These are phyloP conservation scores for Ophonus ardosiacus DNA, from an alignment of 2,888 invertebrate species.

Conservation along the genomic window DNA sequence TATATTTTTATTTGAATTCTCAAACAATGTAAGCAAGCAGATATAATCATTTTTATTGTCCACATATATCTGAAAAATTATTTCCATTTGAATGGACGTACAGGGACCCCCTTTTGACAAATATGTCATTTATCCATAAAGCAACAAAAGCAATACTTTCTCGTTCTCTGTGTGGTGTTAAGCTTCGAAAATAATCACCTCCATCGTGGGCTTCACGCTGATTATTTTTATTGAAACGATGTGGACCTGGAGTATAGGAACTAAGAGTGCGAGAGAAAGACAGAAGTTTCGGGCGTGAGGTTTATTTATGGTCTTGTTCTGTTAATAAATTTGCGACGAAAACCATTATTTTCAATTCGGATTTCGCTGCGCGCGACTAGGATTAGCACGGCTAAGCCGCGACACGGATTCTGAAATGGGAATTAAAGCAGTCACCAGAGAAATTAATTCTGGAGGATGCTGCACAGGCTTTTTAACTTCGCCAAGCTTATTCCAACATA, in stretches of 20 bases:
- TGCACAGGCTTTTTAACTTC: constrained; percentile 14
- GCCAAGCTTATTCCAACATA: not conserved
- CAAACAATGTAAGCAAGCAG: not conserved
- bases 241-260: constrained; percentile 15
- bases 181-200: constrained; percentile 53
- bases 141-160: constrained; percentile 46
- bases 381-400: constrained; percentile 58
- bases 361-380: constrained; percentile 52
- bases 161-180: constrained; percentile 40
- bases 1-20: not conserved
- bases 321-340: constrained; percentile 64
- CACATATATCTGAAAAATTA: constrained; percentile 9
- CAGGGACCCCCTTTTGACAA: constrained; percentile 45
- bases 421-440: constrained; percentile 61
- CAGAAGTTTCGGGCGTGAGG: constrained; percentile 33
- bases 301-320: constrained; percentile 61
- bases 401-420: constrained; percentile 61
- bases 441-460: constrained; percentile 54
- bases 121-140: constrained; percentile 41
- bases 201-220: constrained; percentile 45
- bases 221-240: constrained; percentile 60
- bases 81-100: constrained; percentile 33
- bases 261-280: not conserved
- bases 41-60: constrained; percentile 7
- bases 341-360: constrained; percentile 63